phyloP scores from a whole-genome alignment of 2,888 invertebrate species.

The Drosophila flavopinicola region DNA sequence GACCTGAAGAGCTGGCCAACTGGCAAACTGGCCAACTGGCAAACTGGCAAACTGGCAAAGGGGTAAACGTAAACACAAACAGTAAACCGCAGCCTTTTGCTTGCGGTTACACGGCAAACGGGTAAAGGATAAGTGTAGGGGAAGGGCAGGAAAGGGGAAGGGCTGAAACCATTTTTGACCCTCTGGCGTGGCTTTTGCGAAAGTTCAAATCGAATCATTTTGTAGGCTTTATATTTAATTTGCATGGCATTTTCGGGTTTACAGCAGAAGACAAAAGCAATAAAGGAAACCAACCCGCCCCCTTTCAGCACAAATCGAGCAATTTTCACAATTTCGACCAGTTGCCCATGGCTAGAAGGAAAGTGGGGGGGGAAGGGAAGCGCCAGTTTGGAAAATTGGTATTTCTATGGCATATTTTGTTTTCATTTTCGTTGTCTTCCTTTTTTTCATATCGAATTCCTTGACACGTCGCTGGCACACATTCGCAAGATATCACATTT shows the following conservation, averaged over 20 bases:
- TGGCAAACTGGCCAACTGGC: constrained; percentile 7
- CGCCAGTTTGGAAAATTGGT: constrained; percentile 20
- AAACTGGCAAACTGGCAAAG: too few species aligned
- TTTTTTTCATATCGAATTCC: neutral
- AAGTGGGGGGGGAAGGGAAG: neutral
- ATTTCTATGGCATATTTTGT: constrained; percentile 37
- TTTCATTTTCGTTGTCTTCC: constrained; percentile 10
- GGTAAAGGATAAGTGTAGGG: neutral
- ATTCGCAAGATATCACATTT: constrained; percentile 11
- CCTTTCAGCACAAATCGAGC: neutral
- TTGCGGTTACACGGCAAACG: constrained; percentile 12
- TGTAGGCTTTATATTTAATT: constrained; percentile 72
- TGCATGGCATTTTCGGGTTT: constrained; percentile 60
- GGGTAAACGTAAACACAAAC: constrained; percentile 9
- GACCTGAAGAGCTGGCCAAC: constrained; percentile 5
- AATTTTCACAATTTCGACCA: constrained; percentile 36
- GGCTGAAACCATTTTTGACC: constrained; percentile 7
- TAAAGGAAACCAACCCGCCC: neutral
- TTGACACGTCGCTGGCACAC: constrained; percentile 1
- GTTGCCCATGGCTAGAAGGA: constrained; percentile 12
- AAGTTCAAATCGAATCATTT: constrained; percentile 68
- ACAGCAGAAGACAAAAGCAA: constrained; percentile 37
- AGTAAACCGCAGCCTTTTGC: constrained; percentile 45
- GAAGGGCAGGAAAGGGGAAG: neutral
- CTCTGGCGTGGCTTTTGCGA: constrained; percentile 7